Conservation (phyloP, 1,140 invertebrate genomes). For the Neodiprion lecontei region DNA sequence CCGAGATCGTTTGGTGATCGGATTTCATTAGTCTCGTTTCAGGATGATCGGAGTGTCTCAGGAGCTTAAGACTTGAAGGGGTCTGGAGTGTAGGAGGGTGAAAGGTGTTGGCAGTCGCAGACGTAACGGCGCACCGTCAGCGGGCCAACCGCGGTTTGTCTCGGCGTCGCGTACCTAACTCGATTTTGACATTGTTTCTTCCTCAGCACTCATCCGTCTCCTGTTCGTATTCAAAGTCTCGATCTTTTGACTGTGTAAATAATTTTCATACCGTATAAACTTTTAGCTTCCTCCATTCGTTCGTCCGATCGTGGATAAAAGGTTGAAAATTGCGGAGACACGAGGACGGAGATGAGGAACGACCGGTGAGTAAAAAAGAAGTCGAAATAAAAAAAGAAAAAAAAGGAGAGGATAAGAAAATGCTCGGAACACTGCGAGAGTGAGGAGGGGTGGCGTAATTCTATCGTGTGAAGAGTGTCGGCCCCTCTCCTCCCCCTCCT, state of each 20-base stretch:
- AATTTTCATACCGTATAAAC: too few species aligned
- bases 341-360: neutral
- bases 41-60: neutral
- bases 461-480: constrained; percentile 2
- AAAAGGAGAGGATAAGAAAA: neutral
- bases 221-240: neutral
- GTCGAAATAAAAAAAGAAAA: neutral
- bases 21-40: neutral
- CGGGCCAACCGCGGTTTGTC: neutral
- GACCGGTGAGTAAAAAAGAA: neutral
- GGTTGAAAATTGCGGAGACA: neutral
- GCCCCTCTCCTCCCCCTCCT: neutral
- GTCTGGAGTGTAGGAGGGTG: neutral
- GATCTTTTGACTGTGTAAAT: neutral
- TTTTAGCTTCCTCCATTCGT: too few species aligned
- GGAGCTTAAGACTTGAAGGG: neutral
- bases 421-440: neutral
- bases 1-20: neutral
- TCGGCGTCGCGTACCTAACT: neutral
- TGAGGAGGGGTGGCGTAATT: neutral
- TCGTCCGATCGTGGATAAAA: too few species aligned
- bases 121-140: neutral
- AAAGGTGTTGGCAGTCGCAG: neutral
- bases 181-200: neutral
- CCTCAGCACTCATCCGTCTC: neutral